phyloP scores from a whole-genome alignment of 2,797 vertebrate species.

The Pitangus sulphuratus region DNA sequence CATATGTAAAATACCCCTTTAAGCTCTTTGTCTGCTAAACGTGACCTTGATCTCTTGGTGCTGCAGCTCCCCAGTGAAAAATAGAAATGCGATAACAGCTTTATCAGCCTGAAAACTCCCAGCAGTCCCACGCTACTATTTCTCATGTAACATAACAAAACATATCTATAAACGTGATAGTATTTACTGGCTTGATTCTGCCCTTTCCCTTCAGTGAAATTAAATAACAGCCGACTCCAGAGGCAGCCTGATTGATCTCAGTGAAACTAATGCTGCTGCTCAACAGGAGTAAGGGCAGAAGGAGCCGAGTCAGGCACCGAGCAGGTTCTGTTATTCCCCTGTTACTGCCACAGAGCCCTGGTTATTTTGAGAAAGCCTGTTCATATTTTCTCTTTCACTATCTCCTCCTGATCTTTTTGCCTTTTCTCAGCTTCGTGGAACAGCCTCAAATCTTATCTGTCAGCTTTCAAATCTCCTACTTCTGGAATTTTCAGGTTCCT shows the following conservation, averaged over 20 bases:
- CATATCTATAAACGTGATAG: slow-evolving; percentile 56
- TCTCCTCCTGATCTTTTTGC: neutral
- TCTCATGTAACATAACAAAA: slow-evolving; percentile 69
- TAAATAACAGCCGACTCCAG: slow-evolving; percentile 63
- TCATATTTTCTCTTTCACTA: neutral
- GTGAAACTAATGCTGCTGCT: slow-evolving; percentile 56
- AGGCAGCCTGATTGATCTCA: slow-evolving; percentile 65
- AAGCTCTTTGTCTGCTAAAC: neutral
- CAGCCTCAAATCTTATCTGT: slow-evolving; percentile 4
- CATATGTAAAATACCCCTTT: neutral
- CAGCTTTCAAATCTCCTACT: slow-evolving; percentile 20
- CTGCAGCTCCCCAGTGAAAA: slow-evolving; percentile 52
- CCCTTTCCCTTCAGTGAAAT: slow-evolving; percentile 60
- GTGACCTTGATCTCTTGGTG: slow-evolving; percentile 64
- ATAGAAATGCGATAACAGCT: slow-evolving; percentile 61
- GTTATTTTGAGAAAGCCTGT: slow-evolving; percentile 45
- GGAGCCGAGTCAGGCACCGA: slow-evolving; percentile 1
- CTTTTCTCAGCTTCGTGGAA: slow-evolving; percentile 1
- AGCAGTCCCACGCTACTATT: slow-evolving; percentile 46
- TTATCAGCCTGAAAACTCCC: slow-evolving; percentile 60
- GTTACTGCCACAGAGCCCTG: slow-evolving; percentile 1
- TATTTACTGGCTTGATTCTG: slow-evolving; percentile 65
- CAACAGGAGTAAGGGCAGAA: slow-evolving; percentile 39
- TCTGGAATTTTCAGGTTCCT: slow-evolving; percentile 28
- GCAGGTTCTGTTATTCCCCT: slow-evolving; percentile 35